These are phyloP conservation scores for Lepus europaeus DNA, from an alignment of 2,113 vertebrate species.

Conservation along the genomic window DNA sequence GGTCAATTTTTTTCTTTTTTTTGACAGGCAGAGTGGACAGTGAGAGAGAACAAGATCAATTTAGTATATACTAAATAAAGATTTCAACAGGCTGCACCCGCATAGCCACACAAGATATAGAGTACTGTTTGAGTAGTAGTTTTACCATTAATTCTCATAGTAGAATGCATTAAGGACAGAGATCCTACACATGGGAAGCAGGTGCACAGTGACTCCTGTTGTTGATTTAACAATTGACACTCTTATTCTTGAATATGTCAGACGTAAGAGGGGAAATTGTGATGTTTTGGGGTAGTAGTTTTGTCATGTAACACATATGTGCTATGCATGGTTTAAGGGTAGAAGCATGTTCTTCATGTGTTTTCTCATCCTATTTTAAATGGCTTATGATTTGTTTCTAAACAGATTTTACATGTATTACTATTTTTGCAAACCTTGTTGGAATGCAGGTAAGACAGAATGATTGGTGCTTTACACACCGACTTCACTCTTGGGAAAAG, in stretches of 20 bases:
- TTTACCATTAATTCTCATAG: too few species aligned
- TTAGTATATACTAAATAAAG: too few species aligned
- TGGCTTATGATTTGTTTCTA: conserved; percentile 44
- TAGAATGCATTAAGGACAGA: too few species aligned
- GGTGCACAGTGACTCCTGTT: too few species aligned
- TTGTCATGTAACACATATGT: background rate
- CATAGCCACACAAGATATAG: too few species aligned
- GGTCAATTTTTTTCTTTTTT: too few species aligned
- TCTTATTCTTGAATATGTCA: background rate
- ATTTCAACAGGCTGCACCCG: too few species aligned
- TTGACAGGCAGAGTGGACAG: too few species aligned
- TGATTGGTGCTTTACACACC: background rate
- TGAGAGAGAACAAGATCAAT: too few species aligned
- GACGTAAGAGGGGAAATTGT: background rate
- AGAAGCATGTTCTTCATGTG: conserved; percentile 24
- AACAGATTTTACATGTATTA: background rate
- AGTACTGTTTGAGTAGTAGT: too few species aligned
- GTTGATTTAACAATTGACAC: too few species aligned
- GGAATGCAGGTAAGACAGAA: background rate
- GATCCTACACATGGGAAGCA: too few species aligned
- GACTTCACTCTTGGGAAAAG: background rate
- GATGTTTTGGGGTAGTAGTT: conserved; percentile 8
- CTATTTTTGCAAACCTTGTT: background rate
- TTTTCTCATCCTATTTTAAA: conserved; percentile 48
- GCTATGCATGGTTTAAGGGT: background rate